Evolutionary conservation across 2,113 vertebrate genomes (phyloP), one percentile per base, ranked within the genome.

Genomic region (Barnardius zonarius): DNA sequence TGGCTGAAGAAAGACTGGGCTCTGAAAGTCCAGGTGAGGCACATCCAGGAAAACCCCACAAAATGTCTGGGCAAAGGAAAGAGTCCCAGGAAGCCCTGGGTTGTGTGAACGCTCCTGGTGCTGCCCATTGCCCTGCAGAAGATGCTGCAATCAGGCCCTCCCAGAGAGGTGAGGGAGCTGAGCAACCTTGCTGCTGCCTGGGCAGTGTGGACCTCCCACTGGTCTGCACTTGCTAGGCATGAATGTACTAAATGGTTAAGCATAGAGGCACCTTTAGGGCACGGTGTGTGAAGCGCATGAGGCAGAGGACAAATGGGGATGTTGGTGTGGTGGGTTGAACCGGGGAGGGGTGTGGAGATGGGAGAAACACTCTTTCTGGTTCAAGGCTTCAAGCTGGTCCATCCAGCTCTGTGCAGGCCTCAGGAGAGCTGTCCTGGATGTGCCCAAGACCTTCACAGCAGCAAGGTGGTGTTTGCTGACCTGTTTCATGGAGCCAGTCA

Each of bases 91-190:
- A 88, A 90, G 19, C 28, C 30, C 48, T 35, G 57, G 28, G 10
- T 13, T 55, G 7, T 17, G 8, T 69, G 57, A 92, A 59, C 0
- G 3, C 6, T 63, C 17, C 39, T 31, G 31, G 24, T 37, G 54
- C 35, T 92, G 27, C 27, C 23, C 18, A 22, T 15, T 77, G 24
- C 11, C 28, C 72, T 39, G 25, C 0, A 0, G 86, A 54, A 18
- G 31, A 55, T 74, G 25, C 17, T 63, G 8, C 55, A 31, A 37
- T 59, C 51, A 59, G 41, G 24, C 17, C 17, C 4, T 64, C 39
- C 7, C 35, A 35, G 19, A 57, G 37, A 57, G 15, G 10, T 69
- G 77, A 66, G 33, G 39, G 25, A 80, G 33, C 82, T 74, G 55
- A 87, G 48, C 43, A 87, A 61, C 8, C 28, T 76, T 1, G 3